Evolutionary conservation across 2,113 vertebrate species (phyloP).

Genomic region (Mesoclemmys tuberculata): DNA sequence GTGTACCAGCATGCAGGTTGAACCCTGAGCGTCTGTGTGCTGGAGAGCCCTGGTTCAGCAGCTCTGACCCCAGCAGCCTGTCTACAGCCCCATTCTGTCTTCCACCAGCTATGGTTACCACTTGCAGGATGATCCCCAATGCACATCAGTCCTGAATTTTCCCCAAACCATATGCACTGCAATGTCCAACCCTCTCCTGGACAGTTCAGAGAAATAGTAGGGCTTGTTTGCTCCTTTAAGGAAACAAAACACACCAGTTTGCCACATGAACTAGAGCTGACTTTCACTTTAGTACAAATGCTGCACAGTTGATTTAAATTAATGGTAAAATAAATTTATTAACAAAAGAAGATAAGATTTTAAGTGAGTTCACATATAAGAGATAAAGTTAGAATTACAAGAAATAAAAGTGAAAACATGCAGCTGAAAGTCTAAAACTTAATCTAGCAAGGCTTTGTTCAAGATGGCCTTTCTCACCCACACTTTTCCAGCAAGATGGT

Average conservation of each 20-base stretch:
- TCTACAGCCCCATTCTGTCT: not conserved
- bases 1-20: not conserved
- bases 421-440: no score
- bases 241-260: not conserved
- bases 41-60: not conserved
- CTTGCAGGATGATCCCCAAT: not conserved
- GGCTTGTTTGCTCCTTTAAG: not conserved
- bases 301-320: no score
- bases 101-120: not conserved
- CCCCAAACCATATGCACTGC: not conserved
- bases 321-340: no score
- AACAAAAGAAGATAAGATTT: no score
- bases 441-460: no score
- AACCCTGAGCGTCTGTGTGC: not conserved
- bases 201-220: not conserved
- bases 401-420: no score
- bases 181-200: not conserved
- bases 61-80: not conserved
- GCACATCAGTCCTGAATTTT: not conserved
- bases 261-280: not conserved
- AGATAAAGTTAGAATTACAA: no score
- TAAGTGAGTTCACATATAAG: no score
- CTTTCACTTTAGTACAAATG: not conserved
- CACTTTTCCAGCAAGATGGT: no score
- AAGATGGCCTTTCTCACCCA: no score